These are phyloP conservation scores for Oreochromis aureus DNA, from an alignment of 2,113 vertebrate genomes.

Conservation along the genomic window DNA sequence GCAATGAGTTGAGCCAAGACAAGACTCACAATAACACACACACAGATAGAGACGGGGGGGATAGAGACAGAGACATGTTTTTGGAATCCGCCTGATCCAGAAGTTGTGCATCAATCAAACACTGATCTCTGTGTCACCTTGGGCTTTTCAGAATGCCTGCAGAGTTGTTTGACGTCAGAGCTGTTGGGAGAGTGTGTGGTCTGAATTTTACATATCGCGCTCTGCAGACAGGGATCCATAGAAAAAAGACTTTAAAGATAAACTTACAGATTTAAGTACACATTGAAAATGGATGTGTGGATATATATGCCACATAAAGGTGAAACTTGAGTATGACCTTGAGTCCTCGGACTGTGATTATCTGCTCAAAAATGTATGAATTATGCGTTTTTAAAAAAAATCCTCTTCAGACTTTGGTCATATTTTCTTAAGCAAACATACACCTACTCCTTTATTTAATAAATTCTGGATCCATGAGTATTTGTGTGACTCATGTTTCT, in stretches of 20 bases:
- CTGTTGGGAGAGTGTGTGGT: not conserved
- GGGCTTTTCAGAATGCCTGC: constrained; percentile 27
- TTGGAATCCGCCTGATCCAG: constrained; percentile 4
- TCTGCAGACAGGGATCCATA: not conserved
- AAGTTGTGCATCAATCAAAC: constrained; percentile 35
- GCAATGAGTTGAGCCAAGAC: constrained; percentile 60
- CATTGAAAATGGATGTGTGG: not conserved
- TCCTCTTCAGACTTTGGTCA: not conserved
- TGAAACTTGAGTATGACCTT: not conserved
- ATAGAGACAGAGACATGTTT: not conserved
- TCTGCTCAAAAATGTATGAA: not conserved
- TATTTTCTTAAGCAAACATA: not conserved
- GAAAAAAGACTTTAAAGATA: not conserved
- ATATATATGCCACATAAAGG: not conserved
- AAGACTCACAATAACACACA: constrained; percentile 24
- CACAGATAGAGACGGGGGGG: not conserved
- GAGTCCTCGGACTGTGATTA: not conserved
- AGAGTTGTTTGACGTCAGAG: constrained; percentile 33
- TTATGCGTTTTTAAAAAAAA: not conserved
- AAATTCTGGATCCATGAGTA: not conserved
- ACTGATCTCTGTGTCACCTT: constrained; percentile 44
- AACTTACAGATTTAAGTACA: not conserved
- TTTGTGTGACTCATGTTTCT: not conserved
- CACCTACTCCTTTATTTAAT: not conserved
- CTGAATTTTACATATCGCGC: not conserved